Evolutionary conservation across 1,140 invertebrate genomes (phyloP).

Genomic region (Thrips palmi): DNA sequence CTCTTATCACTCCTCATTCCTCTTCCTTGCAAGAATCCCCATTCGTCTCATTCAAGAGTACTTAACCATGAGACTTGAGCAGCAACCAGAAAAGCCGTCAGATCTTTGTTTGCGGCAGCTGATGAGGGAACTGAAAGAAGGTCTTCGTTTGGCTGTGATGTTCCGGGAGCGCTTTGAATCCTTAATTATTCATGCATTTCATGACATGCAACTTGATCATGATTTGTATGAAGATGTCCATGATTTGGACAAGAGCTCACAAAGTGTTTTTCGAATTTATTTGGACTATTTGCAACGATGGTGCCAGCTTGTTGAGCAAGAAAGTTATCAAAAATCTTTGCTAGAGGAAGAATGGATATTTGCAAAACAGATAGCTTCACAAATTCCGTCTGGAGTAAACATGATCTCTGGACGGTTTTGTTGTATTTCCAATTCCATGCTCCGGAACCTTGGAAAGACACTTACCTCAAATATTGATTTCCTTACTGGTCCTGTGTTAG

Average conservation of each 20-base stretch:
- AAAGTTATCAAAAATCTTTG: slow-evolving; percentile 50
- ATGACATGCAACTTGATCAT: too few species aligned
- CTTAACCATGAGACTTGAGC: slow-evolving; percentile 61
- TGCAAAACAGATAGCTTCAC: slow-evolving; percentile 43
- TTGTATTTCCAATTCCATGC: slow-evolving; percentile 20
- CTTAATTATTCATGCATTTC: too few species aligned
- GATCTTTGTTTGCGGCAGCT: slow-evolving; percentile 67
- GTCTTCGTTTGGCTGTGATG: slow-evolving; percentile 53
- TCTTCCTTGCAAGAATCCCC: slow-evolving; percentile 67
- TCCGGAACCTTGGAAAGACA: too few species aligned
- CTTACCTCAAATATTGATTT: too few species aligned
- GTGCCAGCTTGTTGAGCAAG: slow-evolving; percentile 45
- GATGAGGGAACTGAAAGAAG: slow-evolving; percentile 74
- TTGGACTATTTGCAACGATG: slow-evolving; percentile 54
- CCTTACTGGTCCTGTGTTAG: too few species aligned
- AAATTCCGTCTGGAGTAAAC: slow-evolving; percentile 46
- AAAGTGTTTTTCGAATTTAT: slow-evolving; percentile 45
- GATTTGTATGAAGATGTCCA: slow-evolving; percentile 37
- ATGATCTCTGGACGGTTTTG: slow-evolving; percentile 48
- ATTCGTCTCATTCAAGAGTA: slow-evolving; percentile 80
- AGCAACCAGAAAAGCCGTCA: slow-evolving; percentile 65
- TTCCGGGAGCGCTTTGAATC: slow-evolving; percentile 53
- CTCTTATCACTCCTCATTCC: slow-evolving; percentile 60
- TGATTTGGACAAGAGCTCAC: slow-evolving; percentile 60
- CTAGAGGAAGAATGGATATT: slow-evolving; percentile 70